Evolutionary conservation across 2,888 invertebrate species (phyloP).

Genomic region (Sarcophaga rosellei): DNA sequence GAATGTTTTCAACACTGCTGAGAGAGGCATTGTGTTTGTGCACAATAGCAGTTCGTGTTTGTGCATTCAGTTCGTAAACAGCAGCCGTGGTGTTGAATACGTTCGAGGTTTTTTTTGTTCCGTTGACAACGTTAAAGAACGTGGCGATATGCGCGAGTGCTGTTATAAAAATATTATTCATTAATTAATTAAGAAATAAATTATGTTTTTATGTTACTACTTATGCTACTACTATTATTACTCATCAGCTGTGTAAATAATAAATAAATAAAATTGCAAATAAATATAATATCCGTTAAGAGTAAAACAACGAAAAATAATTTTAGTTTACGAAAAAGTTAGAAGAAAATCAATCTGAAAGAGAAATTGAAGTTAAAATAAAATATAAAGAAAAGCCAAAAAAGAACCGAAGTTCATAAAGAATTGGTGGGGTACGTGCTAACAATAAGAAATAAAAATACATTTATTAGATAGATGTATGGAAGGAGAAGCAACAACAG

Average conservation of each 20-base stretch:
- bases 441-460: no score
- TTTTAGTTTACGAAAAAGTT: conserved; percentile 20
- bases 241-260: no score
- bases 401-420: background rate
- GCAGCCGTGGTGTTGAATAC: conserved; percentile 62
- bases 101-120: conserved; percentile 25
- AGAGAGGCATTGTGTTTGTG: conserved; percentile 42
- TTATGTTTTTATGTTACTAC: conserved; percentile 26
- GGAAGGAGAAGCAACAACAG: no score
- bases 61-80: conserved; percentile 61
- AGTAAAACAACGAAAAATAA: conserved; percentile 29
- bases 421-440: no score
- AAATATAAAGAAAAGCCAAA: background rate
- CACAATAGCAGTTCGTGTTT: background rate
- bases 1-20: background rate
- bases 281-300: background rate
- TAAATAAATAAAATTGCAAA: conserved; percentile 26
- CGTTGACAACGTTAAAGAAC: background rate
- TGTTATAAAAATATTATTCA: conserved; percentile 39
- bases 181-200: no score
- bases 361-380: conserved; percentile 14
- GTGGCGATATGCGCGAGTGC: conserved; percentile 60
- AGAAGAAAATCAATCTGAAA: background rate
- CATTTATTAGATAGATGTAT: no score
- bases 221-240: background rate